A percentile compares a stretch with the other conserved stretches of the same genome.
Conservation (phyloP, 2,888 invertebrate genomes). For the Sphinx pinastri region DNA sequence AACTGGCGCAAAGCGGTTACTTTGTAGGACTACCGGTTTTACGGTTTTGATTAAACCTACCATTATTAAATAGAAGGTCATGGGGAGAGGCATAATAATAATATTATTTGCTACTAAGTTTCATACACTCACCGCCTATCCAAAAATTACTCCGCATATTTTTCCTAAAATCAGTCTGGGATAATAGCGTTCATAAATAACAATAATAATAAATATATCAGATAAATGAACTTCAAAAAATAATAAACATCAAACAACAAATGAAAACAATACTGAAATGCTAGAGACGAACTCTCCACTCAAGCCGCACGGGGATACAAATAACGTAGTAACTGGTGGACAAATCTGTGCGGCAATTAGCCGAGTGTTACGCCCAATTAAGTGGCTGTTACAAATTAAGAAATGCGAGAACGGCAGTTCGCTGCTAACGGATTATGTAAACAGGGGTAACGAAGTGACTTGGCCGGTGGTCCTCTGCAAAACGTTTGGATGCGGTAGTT, state of each 20-base stretch:
- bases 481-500: slow-evolving; percentile 40
- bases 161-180: too few relatives aligned
- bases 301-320: slow-evolving; percentile 27
- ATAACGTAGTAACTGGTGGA: slow-evolving; percentile 37
- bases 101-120: too few relatives aligned
- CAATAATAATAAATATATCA: too few relatives aligned
- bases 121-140: too few relatives aligned
- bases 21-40: too few relatives aligned
- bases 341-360: slow-evolving; percentile 39
- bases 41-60: too few relatives aligned
- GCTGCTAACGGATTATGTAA: slow-evolving; percentile 66
- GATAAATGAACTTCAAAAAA: too few relatives aligned
- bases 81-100: too few relatives aligned
- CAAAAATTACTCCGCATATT: too few relatives aligned
- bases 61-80: too few relatives aligned
- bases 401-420: slow-evolving; percentile 58
- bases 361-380: slow-evolving; percentile 59
- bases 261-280: not conserved
- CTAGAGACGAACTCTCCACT: not conserved
- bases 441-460: slow-evolving; percentile 70
- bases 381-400: slow-evolving; percentile 72
- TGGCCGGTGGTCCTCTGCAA: slow-evolving; percentile 5
- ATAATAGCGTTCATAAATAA: too few relatives aligned
- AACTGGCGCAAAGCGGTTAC: too few relatives aligned
- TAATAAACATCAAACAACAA: not conserved